Evolutionary conservation across 2,888 invertebrate species (phyloP), one percentile per base, ranked within the genome.

Genomic region (Spodoptera exigua): DNA sequence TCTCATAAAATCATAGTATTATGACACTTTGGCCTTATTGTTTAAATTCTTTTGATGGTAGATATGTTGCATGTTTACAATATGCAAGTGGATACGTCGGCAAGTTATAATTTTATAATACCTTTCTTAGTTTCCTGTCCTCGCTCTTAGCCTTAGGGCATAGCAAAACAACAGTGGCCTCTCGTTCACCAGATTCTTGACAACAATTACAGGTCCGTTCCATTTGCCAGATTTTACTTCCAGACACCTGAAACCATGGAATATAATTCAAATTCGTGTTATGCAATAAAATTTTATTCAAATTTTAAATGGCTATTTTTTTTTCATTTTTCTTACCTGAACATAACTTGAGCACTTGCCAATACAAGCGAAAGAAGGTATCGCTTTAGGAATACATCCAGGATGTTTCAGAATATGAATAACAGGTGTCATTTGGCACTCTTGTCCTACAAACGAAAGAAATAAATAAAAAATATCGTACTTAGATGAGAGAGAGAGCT

Each of bases 221-320:
- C 97, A 98, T 98, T 95, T 98, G 98, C 98, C 98, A 98, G 85
- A 98, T 97, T 95, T 98, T 98, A 78, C 98, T 98, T 5, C 98
- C 98, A 35, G 98, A 98, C 7, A 98, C 98, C 98, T 72, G 9
- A 0, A 45, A 54, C 37, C 18, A 13, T 5, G 21, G 27, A n/a
- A 21, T 4, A 18, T 60, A 12, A 12, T 4, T 40, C 5, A 17
- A 5, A 17, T 10, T 17, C 3, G 16, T n/a, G n/a, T 9, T 39
- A 5, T 12, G 1, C 13, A 34, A 18, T 17, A 11, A 32, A 5
- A 2, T 14, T 37, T 17, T 13, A 13, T 13, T 2, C 16, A 4
- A 40, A 16, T 16, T 40, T 3, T 34, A 17, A 36, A 43, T 9
- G 9, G 1, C 43, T 7, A 37, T 1, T 3, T 21, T 16, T 12